phyloP scores from a whole-genome alignment of 2,888 invertebrate species.

The Vesta saturnalis region DNA sequence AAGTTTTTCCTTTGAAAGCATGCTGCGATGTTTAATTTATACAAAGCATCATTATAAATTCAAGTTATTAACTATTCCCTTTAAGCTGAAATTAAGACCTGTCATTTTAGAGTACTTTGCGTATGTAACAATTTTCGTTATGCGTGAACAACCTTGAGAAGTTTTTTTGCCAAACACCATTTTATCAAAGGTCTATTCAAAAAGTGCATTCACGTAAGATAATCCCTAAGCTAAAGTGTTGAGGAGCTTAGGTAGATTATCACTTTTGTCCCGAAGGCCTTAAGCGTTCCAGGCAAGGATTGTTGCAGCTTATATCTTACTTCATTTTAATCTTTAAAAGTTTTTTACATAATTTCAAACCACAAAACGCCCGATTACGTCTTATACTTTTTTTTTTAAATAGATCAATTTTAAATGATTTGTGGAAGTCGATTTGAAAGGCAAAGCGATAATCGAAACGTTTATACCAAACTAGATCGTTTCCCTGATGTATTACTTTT shows the following conservation, averaged over 20 bases:
- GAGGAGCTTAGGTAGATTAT: background rate
- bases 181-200: background rate
- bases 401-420: slow-evolving; percentile 51
- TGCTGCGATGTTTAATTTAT: no score
- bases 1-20: no score
- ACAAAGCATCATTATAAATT: no score
- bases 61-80: no score
- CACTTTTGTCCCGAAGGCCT: slow-evolving; percentile 1
- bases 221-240: background rate
- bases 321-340: background rate
- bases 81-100: no score
- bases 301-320: background rate
- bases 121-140: background rate
- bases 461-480: slow-evolving; percentile 48
- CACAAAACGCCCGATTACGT: background rate
- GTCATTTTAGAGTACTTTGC: no score
- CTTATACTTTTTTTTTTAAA: slow-evolving; percentile 42
- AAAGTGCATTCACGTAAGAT: slow-evolving; percentile 1
- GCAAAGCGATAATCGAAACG: slow-evolving; percentile 49
- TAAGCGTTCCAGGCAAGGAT: background rate
- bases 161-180: background rate
- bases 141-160: slow-evolving; percentile 1
- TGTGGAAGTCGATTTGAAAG: slow-evolving; percentile 44
- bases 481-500: slow-evolving; percentile 38
- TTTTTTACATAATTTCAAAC: background rate